phyloP scores from a whole-genome alignment of 2,797 vertebrate genomes.

The Xiphorhynchus erythropygius region DNA sequence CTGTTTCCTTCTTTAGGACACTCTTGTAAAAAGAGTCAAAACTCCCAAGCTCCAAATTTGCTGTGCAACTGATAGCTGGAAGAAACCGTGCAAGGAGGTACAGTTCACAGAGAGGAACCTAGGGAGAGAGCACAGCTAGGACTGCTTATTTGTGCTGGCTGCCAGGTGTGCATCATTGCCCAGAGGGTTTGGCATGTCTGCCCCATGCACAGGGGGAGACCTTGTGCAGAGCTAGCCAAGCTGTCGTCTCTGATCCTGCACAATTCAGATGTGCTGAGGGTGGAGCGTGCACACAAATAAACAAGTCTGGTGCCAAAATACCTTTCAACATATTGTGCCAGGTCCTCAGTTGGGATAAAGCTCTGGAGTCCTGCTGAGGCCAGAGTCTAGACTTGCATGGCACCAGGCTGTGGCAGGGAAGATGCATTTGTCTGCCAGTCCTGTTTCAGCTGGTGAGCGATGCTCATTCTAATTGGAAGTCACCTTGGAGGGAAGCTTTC shows the following conservation, averaged over 20 bases:
- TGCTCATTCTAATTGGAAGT: background rate
- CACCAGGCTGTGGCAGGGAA: background rate
- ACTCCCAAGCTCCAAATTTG: background rate
- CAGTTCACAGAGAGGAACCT: background rate
- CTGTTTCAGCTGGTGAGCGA: background rate
- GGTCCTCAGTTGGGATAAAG: background rate
- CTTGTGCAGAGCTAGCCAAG: background rate
- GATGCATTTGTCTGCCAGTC: background rate
- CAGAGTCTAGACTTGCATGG: background rate
- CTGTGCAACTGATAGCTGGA: background rate
- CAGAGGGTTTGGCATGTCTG: background rate
- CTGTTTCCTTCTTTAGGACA: background rate
- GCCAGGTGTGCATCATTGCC: background rate
- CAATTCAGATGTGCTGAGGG: background rate
- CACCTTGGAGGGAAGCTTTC: slow-evolving; percentile 40
- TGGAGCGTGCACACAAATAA: background rate
- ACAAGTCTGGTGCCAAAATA: background rate
- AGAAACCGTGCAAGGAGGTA: background rate
- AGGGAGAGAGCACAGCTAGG: background rate
- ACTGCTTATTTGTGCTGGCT: background rate
- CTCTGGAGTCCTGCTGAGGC: background rate
- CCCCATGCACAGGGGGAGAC: fast-evolving
- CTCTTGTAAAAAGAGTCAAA: background rate
- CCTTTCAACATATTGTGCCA: background rate
- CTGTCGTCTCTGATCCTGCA: background rate